phyloP scores from a whole-genome alignment of 2,113 vertebrate genomes.

The Grus americana region DNA sequence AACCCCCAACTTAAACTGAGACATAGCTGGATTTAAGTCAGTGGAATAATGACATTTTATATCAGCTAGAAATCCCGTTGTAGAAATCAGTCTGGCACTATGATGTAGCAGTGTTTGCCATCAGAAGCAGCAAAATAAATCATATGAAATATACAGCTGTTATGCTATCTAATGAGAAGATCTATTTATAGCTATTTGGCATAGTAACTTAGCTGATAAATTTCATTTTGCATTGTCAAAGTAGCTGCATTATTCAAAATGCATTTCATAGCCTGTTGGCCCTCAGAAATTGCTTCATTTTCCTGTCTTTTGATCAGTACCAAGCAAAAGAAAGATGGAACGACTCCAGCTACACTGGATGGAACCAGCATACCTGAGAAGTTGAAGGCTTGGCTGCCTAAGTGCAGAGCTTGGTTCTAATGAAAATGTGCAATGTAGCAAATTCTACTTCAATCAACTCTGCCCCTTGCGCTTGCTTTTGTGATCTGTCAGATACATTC shows the following conservation, averaged over 20 bases:
- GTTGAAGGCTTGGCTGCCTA: not conserved
- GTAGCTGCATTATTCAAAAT: not conserved
- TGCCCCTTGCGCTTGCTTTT: not conserved
- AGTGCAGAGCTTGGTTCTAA: not conserved
- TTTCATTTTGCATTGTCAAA: not conserved
- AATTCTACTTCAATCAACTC: not conserved
- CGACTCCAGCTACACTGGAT: not conserved
- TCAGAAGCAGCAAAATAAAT: not conserved
- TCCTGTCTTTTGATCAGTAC: not conserved
- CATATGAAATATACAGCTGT: not conserved
- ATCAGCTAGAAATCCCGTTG: not conserved
- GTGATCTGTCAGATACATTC: not conserved
- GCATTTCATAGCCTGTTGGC: not conserved
- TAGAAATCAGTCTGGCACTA: not conserved
- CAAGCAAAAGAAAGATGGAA: not conserved
- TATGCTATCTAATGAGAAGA: not conserved
- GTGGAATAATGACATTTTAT: not conserved
- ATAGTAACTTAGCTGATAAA: not conserved
- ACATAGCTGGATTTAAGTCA: not conserved
- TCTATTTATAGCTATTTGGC: not conserved
- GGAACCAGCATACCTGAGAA: not conserved
- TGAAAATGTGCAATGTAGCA: not conserved
- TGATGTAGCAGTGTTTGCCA: not conserved
- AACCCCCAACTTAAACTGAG: not conserved
- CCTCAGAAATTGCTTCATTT: not conserved